A percentile compares a stretch with the other conserved stretches of the same genome.
Evolutionary conservation across 2,797 vertebrate genomes (phyloP).

Genomic region (Sebastes minor): DNA sequence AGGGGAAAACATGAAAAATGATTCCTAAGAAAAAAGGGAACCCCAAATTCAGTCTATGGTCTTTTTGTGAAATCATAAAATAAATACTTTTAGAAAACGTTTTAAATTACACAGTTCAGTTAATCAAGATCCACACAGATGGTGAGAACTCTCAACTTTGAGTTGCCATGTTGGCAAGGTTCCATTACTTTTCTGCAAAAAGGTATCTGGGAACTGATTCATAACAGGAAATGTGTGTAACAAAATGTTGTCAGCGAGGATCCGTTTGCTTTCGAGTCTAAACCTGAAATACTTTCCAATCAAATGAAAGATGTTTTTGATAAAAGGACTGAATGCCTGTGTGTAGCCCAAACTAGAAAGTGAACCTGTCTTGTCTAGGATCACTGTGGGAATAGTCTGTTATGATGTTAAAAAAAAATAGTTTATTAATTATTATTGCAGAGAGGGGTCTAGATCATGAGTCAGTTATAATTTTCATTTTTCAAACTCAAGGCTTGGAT

Average conservation of each 20-base stretch:
- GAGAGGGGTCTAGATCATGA: background rate
- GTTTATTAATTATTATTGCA: background rate
- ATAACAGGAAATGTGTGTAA: background rate
- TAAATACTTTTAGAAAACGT: background rate
- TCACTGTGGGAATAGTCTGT: background rate
- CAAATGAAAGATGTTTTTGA: background rate
- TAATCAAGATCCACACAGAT: background rate
- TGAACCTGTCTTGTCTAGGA: background rate
- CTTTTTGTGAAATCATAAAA: background rate
- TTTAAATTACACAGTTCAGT: background rate
- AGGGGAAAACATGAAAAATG: background rate
- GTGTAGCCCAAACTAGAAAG: background rate
- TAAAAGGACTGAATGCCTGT: background rate
- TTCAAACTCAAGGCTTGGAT: background rate
- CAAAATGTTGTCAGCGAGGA: background rate
- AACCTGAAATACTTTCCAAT: background rate
- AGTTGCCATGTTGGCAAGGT: background rate
- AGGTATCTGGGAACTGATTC: background rate
- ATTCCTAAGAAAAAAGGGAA: background rate
- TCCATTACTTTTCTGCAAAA: background rate
- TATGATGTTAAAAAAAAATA: background rate
- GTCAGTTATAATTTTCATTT: background rate
- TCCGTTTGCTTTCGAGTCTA: background rate
- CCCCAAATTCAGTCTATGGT: background rate
- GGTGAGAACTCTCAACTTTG: background rate